phyloP scores from a whole-genome alignment of 1,140 invertebrate species.

The Pseudoatta argentina region DNA sequence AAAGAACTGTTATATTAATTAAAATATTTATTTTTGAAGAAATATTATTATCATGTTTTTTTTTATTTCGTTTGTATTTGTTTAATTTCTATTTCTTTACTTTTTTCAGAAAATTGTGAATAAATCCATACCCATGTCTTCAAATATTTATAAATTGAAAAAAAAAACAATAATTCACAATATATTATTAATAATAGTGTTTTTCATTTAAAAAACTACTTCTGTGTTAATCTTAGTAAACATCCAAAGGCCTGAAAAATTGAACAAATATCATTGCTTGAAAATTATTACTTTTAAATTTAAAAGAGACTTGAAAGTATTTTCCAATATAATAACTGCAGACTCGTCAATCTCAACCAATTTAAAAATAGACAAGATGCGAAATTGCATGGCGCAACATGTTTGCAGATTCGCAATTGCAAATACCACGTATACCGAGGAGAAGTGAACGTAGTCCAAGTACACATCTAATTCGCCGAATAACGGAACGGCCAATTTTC shows the following conservation, averaged over 20 bases:
- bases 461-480: slow-evolving; percentile 57
- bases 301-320: neutral
- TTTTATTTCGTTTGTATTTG: too few relatives aligned
- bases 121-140: too few relatives aligned
- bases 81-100: too few relatives aligned
- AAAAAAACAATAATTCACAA: too few relatives aligned
- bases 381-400: neutral
- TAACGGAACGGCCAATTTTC: slow-evolving; percentile 62
- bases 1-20: too few relatives aligned
- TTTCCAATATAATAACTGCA: neutral
- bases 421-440: neutral
- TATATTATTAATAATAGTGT: too few relatives aligned
- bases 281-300: neutral
- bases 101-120: too few relatives aligned
- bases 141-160: too few relatives aligned
- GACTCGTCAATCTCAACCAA: neutral
- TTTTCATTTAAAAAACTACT: too few relatives aligned
- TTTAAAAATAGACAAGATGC: neutral
- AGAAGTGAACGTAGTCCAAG: slow-evolving; percentile 23
- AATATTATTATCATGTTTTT: too few relatives aligned
- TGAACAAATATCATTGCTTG: neutral
- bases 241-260: neutral
- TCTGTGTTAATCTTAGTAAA: neutral
- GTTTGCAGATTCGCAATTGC: slow-evolving; percentile 13
- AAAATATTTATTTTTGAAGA: too few relatives aligned